Base-by-base conservation (phyloP, 1,140 invertebrate genomes). In the Bicyclus anynana region DNA sequence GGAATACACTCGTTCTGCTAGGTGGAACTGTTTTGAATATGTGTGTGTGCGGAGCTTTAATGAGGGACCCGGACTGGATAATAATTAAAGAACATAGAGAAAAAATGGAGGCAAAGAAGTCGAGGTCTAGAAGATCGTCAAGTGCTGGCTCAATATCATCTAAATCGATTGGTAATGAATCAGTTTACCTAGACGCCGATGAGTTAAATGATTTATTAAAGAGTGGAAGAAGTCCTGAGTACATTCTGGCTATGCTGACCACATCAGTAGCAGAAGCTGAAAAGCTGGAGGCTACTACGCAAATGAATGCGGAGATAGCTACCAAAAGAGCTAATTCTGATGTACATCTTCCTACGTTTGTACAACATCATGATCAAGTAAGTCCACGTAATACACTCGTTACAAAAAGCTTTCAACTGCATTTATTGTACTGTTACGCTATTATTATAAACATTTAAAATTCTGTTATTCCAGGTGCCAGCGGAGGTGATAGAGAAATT, bases 11-110 rank as follows among this genome's bases (percentile, higher is more conserved):
- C 13, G 81, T 97, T 0, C 90, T 97, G 10, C 73, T 97, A 6
- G 93, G 94, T 1, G 95, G 95, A 18, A 92, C 94, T 4, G 93
- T 97, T 66, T 90, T 97, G 27, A 96, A 97, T 81, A 93, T 97
- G 84, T 95, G 94, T 76, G 94, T 97, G 5, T 97, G 95, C 73
- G 97, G 96, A 0, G 92, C 93, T 9, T 81, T 97, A 3, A 97
- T 97, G 95, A 90, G 94, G 35, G 95, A 96, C 78, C 93, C 96
- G 0, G 94, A 94, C 57, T 94, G 93, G 93, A 80, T 92, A 70
- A 89, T 77, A 59, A 75, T 87, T 17, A 87, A 86, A 53, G 75
- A 83, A 40, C 71, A 72, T 53, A 74, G 64, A 51, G 72, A 81
- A 60, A 65, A 69, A 46, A 77, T 57, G 47, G 47, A 71, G 27